phyloP scores from a whole-genome alignment of 2,888 invertebrate species.

The Onthophagus sagittarius region DNA sequence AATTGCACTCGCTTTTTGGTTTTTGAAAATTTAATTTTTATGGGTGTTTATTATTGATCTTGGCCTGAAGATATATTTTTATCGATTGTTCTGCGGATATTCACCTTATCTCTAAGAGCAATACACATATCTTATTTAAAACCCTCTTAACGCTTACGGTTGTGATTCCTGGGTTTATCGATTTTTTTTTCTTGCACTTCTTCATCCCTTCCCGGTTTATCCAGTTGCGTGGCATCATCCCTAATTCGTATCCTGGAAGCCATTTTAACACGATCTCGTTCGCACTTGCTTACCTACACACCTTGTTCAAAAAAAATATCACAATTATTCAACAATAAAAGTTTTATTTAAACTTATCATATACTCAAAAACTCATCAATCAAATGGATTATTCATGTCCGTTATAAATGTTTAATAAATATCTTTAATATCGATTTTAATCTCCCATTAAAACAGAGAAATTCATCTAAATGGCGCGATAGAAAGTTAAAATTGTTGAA shows the following conservation, averaged over 20 bases:
- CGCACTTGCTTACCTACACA: background rate
- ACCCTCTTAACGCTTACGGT: background rate
- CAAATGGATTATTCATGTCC: no score
- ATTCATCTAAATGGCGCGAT: no score
- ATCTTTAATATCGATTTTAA: no score
- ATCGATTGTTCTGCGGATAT: background rate
- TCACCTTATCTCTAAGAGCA: background rate
- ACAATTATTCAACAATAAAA: no score
- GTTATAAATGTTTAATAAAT: no score
- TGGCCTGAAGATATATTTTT: background rate
- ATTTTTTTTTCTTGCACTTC: background rate
- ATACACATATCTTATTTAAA: background rate
- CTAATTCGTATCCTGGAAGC: background rate
- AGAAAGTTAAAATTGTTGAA: no score
- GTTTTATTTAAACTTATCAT: no score
- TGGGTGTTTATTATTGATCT: background rate
- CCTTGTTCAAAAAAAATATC: background rate
- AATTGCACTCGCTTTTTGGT: no score
- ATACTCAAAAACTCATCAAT: no score
- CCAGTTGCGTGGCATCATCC: background rate
- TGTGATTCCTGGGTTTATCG: background rate
- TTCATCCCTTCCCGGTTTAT: background rate
- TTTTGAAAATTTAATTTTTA: background rate
- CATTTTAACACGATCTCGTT: background rate
- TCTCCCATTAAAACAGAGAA: no score